Evolutionary conservation across 2,113 vertebrate species (phyloP).

Genomic region (Phyllopteryx taeniolatus): DNA sequence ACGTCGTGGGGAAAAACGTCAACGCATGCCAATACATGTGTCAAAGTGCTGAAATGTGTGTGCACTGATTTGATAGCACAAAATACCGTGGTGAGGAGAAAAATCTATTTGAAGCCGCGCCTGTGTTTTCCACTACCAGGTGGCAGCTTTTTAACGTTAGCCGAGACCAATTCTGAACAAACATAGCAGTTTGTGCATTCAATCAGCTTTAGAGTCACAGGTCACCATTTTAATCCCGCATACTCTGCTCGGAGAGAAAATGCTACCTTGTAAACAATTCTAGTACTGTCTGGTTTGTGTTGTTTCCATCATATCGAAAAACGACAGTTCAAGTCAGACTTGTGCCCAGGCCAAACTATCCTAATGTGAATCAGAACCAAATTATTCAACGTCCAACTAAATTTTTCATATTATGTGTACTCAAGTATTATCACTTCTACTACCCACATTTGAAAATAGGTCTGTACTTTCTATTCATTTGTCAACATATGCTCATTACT

Average conservation of each 20-base stretch:
- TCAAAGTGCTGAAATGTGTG: neutral
- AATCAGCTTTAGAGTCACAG: neutral
- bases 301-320: neutral
- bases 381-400: no score
- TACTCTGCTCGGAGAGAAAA: neutral
- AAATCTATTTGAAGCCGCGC: neutral
- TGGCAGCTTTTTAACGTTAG: neutral
- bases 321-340: neutral
- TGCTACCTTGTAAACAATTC: neutral
- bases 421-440: no score
- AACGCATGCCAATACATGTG: neutral
- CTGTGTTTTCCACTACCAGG: neutral
- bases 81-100: neutral
- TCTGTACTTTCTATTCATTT: no score
- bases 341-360: neutral
- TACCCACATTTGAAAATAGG: no score
- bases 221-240: neutral
- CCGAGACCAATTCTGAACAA: neutral
- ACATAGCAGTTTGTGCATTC: neutral
- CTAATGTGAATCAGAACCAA: no score
- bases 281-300: neutral
- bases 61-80: neutral
- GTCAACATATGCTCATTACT: no score
- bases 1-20: neutral
- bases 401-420: no score